Percentiles rank a stretch among this genome's conserved stretches.
Evolutionary conservation across 2,797 vertebrate genomes (phyloP).

Genomic region (Chromobotia macracanthus): DNA sequence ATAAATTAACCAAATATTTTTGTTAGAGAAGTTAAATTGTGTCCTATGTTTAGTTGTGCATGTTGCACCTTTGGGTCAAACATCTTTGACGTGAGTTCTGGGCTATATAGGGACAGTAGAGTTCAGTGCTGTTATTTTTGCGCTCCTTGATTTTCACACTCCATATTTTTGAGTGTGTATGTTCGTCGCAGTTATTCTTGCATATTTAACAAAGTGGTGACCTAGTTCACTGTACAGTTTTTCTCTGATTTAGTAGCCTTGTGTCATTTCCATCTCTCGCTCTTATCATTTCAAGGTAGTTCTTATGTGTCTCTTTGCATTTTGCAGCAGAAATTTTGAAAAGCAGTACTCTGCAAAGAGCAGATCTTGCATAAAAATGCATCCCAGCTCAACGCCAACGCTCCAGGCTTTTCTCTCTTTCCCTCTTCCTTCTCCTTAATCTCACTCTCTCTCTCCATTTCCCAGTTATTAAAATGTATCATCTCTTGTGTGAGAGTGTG

Average conservation of each 20-base stretch:
- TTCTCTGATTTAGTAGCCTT: constrained; percentile 74
- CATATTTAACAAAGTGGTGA: constrained; percentile 80
- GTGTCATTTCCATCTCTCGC: constrained; percentile 40
- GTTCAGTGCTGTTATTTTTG: constrained; percentile 25
- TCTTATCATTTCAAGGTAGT: constrained; percentile 59
- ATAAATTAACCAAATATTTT: neutral
- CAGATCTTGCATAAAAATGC: constrained; percentile 56
- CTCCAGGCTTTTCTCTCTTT: constrained; percentile 65
- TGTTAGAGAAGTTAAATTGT: constrained; percentile 1
- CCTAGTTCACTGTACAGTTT: constrained; percentile 80
- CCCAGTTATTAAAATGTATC: constrained; percentile 57
- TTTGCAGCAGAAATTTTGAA: constrained; percentile 48
- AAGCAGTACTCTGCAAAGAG: constrained; percentile 50
- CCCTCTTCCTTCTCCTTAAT: constrained; percentile 65
- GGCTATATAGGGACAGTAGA: neutral
- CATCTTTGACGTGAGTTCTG: constrained; percentile 13
- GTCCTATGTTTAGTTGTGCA: neutral
- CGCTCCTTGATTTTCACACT: constrained; percentile 20
- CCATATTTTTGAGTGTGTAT: constrained; percentile 46
- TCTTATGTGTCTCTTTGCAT: constrained; percentile 54
- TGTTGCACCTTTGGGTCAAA: constrained; percentile 1
- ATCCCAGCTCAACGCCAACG: constrained; percentile 64
- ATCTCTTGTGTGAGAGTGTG: constrained; percentile 41
- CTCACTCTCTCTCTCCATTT: constrained; percentile 62
- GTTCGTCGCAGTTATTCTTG: constrained; percentile 73